Conservation (phyloP, 2,113 vertebrate species). For the Corythornis vintsioides region DNA sequence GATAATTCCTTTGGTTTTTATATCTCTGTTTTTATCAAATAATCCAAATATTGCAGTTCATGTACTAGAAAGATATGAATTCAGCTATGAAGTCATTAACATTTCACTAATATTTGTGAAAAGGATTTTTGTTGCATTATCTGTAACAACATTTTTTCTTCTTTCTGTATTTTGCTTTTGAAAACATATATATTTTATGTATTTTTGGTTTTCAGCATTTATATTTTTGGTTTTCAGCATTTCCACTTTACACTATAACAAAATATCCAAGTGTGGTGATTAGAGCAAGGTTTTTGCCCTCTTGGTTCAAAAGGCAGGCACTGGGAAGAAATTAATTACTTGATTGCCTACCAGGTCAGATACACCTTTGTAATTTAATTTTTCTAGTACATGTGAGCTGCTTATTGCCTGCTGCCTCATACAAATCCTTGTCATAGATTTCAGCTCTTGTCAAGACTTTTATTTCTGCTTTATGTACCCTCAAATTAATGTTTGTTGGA, state of each 20-base stretch:
- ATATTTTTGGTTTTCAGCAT: background rate
- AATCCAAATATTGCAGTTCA: background rate
- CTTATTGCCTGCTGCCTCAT: background rate
- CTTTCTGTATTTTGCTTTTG: background rate
- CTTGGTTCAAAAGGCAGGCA: background rate
- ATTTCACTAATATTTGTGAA: background rate
- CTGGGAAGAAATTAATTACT: background rate
- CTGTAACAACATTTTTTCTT: background rate
- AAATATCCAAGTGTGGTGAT: background rate
- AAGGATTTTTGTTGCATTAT: background rate
- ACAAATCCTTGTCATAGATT: background rate
- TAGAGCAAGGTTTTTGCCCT: background rate
- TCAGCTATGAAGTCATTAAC: background rate
- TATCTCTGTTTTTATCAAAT: background rate
- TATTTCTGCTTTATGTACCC: background rate
- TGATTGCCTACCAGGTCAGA: background rate
- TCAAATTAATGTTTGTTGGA: background rate
- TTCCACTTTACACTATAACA: background rate
- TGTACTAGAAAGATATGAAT: background rate
- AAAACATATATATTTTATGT: too few relatives aligned
- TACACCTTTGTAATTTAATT: background rate
- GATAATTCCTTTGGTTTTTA: background rate
- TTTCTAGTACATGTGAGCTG: background rate
- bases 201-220: background rate
- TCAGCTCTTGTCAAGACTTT: background rate